Conservation (phyloP, 2,888 invertebrate genomes). For the Leistus spinibarbis region DNA sequence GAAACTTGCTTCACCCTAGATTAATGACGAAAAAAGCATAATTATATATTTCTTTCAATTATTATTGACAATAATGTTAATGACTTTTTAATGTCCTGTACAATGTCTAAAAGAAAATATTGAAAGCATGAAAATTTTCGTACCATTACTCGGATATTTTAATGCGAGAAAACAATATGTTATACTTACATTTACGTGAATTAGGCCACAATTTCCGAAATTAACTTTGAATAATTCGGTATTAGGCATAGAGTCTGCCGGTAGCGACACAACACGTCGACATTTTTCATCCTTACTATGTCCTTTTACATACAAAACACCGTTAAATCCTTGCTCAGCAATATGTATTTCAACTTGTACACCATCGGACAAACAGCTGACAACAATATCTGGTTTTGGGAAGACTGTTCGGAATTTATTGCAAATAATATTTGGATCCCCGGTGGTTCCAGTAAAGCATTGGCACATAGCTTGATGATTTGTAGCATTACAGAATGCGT, state of each 20-base stretch:
- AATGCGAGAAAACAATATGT: too few relatives aligned
- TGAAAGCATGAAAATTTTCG: too few relatives aligned
- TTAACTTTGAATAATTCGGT: conserved; percentile 78
- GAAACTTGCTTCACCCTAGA: conserved; percentile 87
- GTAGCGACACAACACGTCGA: conserved; percentile 77
- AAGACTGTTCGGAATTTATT: conserved; percentile 78
- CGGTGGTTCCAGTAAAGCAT: conserved; percentile 77
- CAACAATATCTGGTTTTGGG: conserved; percentile 83
- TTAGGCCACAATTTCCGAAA: conserved; percentile 90
- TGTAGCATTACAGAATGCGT: conserved; percentile 78
- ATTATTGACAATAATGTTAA: not conserved
- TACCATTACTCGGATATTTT: too few relatives aligned
- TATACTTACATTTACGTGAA: conserved; percentile 81
- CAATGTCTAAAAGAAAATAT: too few relatives aligned
- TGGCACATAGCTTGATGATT: conserved; percentile 79
- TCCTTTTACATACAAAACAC: conserved; percentile 91
- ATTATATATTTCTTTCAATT: not conserved
- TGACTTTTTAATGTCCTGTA: not conserved
- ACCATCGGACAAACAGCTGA: conserved; percentile 89
- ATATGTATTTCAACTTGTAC: conserved; percentile 84
- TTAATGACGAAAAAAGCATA: not conserved
- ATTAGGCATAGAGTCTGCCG: conserved; percentile 67
- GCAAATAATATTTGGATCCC: conserved; percentile 77
- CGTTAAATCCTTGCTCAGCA: conserved; percentile 79
- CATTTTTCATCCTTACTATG: conserved; percentile 93